A percentile compares a stretch with the other conserved stretches of the same genome.
Conservation (phyloP, 92 coral and sea anemone species). For the Epizoanthus fatuus region DNA sequence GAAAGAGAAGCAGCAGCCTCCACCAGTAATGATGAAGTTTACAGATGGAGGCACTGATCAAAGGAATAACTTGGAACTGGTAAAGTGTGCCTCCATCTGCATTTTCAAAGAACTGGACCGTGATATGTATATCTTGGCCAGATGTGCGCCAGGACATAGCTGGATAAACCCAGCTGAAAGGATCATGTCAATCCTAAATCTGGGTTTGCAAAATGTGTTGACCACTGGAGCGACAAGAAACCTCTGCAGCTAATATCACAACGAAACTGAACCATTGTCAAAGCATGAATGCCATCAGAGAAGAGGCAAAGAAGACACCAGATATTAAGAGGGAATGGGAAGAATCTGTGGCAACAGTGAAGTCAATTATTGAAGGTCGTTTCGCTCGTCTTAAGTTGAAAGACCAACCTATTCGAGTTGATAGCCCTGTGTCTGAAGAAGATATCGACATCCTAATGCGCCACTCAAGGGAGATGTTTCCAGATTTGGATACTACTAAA, state of each 20-base stretch:
- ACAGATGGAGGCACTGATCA: slow-evolving; percentile 59
- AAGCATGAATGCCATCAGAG: slow-evolving; percentile 25
- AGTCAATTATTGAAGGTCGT: slow-evolving; percentile 33
- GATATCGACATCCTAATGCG: slow-evolving; percentile 13
- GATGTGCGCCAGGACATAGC: slow-evolving; percentile 37
- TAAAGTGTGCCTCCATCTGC: slow-evolving; percentile 26
- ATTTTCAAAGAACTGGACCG: slow-evolving; percentile 22
- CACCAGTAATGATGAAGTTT: slow-evolving; percentile 33
- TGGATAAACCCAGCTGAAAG: slow-evolving; percentile 59
- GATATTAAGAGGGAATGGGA: slow-evolving; percentile 24
- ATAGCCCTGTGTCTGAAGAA: slow-evolving; percentile 44
- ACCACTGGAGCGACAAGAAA: slow-evolving; percentile 39
- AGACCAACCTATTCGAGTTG: slow-evolving; percentile 22
- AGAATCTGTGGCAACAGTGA: slow-evolving; percentile 36
- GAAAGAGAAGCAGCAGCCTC: slow-evolving; percentile 14
- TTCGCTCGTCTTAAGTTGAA: slow-evolving; percentile 41
- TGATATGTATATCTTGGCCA: slow-evolving; percentile 40
- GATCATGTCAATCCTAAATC: slow-evolving; percentile 56
- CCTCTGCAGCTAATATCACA: slow-evolving; percentile 20
- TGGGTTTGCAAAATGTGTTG: slow-evolving; percentile 54
- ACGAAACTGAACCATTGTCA: slow-evolving; percentile 34
- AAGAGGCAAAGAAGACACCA: slow-evolving; percentile 23
- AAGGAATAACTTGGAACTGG: slow-evolving; percentile 40
- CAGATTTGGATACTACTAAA: slow-evolving; percentile 43
- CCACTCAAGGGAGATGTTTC: slow-evolving; percentile 29